Evolutionary conservation across 2,888 invertebrate genomes (phyloP).

Genomic region (Cheilosia soror): DNA sequence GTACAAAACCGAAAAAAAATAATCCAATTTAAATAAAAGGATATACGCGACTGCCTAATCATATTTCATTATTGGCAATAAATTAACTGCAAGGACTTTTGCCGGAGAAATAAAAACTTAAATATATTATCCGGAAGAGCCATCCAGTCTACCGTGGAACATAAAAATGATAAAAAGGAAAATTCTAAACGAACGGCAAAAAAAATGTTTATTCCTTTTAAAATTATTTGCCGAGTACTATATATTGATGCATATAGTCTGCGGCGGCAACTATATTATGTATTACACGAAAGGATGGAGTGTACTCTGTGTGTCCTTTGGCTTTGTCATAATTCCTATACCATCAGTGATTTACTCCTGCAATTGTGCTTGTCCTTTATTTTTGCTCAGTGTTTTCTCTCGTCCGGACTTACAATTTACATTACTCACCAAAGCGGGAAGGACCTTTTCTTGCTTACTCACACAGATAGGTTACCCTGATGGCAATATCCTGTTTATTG

Average conservation of each 20-base stretch:
- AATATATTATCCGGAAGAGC: constrained; percentile 54
- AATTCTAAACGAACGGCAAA: not conserved
- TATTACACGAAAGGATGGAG: constrained; percentile 28
- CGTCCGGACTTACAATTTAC: constrained; percentile 55
- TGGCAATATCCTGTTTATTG: constrained; percentile 72
- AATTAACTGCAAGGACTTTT: constrained; percentile 61
- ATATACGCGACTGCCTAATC: constrained; percentile 62
- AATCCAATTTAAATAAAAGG: constrained; percentile 64
- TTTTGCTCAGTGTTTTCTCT: constrained; percentile 15
- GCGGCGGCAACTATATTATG: constrained; percentile 15
- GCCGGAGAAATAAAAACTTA: constrained; percentile 43
- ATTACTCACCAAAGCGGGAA: constrained; percentile 49
- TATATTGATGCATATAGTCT: constrained; percentile 16
- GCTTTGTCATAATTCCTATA: constrained; percentile 59
- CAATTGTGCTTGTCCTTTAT: constrained; percentile 63
- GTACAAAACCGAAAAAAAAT: constrained; percentile 6
- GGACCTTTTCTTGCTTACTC: constrained; percentile 31
- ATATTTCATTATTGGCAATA: constrained; percentile 72
- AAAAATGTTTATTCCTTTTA: constrained; percentile 48
- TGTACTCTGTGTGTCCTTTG: constrained; percentile 41
- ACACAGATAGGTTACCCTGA: constrained; percentile 52
- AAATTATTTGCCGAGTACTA: constrained; percentile 29
- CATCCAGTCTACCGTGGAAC: constrained; percentile 54
- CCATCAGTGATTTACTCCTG: constrained; percentile 60
- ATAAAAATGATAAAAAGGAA: constrained; percentile 53